Conservation (phyloP, 2,113 vertebrate species). For the Caranx ignobilis region DNA sequence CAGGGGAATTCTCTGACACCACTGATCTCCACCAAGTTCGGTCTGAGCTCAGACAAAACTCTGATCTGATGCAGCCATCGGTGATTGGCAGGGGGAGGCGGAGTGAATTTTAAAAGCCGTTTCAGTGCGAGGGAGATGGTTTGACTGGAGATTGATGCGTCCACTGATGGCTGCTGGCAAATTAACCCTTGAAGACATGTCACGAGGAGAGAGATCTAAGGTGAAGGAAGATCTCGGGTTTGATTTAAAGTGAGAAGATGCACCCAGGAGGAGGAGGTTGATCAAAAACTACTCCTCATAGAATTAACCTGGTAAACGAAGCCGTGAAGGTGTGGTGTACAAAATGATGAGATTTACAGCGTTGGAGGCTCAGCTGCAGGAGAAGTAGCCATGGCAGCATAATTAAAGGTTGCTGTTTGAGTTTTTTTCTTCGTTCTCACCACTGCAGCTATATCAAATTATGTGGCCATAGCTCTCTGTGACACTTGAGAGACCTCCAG, state of each 20-base stretch:
- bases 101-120: constrained; percentile 69
- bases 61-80: constrained; percentile 72
- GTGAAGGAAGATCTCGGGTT: constrained; percentile 52
- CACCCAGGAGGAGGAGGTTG: constrained; percentile 32
- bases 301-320: constrained; percentile 51
- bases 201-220: constrained; percentile 53
- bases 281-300: constrained; percentile 45
- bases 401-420: constrained; percentile 69
- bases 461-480: constrained; percentile 67
- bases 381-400: constrained; percentile 48
- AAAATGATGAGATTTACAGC: constrained; percentile 40
- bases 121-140: constrained; percentile 51
- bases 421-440: constrained; percentile 62
- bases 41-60: constrained; percentile 72
- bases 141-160: constrained; percentile 68
- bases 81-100: constrained; percentile 72
- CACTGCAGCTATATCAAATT: constrained; percentile 81
- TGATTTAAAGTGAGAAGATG: constrained; percentile 56
- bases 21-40: constrained; percentile 77
- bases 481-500: constrained; percentile 78
- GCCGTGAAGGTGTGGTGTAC: constrained; percentile 33
- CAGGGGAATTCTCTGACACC: constrained; percentile 77
- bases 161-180: constrained; percentile 61
- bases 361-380: constrained; percentile 6
- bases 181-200: constrained; percentile 68